Conservation (phyloP, 1,140 invertebrate species). For the Drosophila subpulchrella region DNA sequence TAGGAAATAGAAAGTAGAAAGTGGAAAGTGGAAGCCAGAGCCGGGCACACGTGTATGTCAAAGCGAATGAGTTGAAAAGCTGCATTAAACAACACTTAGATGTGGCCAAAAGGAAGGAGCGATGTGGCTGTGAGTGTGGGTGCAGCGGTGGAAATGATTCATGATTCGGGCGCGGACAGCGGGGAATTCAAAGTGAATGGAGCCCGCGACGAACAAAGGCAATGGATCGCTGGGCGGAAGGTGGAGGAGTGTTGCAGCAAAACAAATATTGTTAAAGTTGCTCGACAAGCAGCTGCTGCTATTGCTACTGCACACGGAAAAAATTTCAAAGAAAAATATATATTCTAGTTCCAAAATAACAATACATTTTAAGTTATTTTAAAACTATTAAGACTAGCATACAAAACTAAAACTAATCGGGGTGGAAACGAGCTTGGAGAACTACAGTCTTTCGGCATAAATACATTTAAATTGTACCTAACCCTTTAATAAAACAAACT, state of each 20-base stretch:
- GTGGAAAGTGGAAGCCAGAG: slow-evolving; percentile 6
- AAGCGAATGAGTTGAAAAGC: slow-evolving; percentile 62
- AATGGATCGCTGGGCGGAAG: slow-evolving; percentile 35
- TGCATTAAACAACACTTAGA: slow-evolving; percentile 73
- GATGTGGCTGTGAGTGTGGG: slow-evolving; percentile 26
- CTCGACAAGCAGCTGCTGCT: slow-evolving; percentile 46
- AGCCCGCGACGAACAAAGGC: slow-evolving; percentile 46
- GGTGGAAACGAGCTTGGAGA: no score
- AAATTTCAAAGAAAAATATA: neutral
- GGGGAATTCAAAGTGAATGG: slow-evolving; percentile 65
- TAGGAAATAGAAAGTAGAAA: slow-evolving; percentile 2
- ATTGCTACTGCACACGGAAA: slow-evolving; percentile 1
- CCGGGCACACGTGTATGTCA: slow-evolving; percentile 17
- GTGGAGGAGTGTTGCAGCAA: slow-evolving; percentile 46
- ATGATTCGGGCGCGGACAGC: slow-evolving; percentile 67
- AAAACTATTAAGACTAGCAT: no score
- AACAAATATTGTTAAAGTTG: slow-evolving; percentile 79
- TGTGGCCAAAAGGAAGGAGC: slow-evolving; percentile 13
- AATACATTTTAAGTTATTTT: no score
- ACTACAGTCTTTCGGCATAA: no score
- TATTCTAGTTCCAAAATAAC: no score
- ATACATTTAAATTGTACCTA: no score
- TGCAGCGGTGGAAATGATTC: slow-evolving; percentile 71
- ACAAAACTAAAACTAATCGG: no score
- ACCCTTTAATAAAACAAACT: no score